Percentiles rank a stretch among this genome's conserved stretches.
Evolutionary conservation across 1,140 invertebrate genomes (phyloP).

Genomic region (Batillaria attramentaria): DNA sequence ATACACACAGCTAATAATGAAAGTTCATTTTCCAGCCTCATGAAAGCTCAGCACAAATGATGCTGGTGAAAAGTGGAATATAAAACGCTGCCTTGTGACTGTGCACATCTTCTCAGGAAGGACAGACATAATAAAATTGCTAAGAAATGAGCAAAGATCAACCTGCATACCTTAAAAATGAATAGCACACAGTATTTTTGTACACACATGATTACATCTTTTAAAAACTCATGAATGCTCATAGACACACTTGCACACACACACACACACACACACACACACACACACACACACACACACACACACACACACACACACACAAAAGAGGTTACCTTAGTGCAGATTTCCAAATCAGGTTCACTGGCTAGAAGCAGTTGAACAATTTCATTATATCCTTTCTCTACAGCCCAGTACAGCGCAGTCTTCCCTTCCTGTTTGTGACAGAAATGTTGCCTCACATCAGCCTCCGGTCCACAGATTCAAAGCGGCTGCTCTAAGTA

Average conservation of each 20-base stretch:
- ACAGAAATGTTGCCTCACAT: too few species aligned
- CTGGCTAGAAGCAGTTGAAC: slow-evolving; percentile 88
- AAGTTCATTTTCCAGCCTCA: too few species aligned
- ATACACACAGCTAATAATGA: too few species aligned
- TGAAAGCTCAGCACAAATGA: too few species aligned
- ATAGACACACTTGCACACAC: background rate
- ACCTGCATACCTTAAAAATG: background rate
- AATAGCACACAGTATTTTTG: background rate
- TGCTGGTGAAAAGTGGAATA: too few species aligned
- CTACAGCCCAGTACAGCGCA: slow-evolving; percentile 96
- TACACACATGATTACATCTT: background rate
- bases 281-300: too few species aligned
- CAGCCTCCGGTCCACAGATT: too few species aligned
- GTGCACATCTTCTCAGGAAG: background rate
- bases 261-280: too few species aligned
- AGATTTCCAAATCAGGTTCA: slow-evolving; percentile 94
- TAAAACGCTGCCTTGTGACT: too few species aligned
- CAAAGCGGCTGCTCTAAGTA: too few species aligned
- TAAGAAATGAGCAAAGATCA: slow-evolving; percentile 6
- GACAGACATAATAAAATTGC: slow-evolving; percentile 6
- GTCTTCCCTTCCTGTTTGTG: slow-evolving; percentile 88
- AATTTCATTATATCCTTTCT: slow-evolving; percentile 92
- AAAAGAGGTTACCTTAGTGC: slow-evolving; percentile 81
- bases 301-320: too few species aligned
- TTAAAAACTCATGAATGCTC: too few species aligned